Conservation (phyloP, 2,888 invertebrate genomes). For the Rugalucina vietnamica region DNA sequence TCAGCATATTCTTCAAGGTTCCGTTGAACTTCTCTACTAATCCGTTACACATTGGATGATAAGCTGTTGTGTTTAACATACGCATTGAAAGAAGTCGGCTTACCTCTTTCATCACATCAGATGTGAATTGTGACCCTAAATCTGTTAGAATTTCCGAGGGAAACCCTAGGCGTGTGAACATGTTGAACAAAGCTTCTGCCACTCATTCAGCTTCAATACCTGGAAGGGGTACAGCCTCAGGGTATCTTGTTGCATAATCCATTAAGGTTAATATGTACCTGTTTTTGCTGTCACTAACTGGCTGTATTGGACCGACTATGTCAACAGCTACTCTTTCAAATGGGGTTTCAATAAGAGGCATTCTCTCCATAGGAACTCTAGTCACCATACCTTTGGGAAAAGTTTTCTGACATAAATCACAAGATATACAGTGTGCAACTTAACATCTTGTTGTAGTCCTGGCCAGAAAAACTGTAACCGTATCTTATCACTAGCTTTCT, state of each 20-base stretch:
- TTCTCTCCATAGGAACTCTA: conserved; percentile 45
- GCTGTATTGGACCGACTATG: conserved; percentile 55
- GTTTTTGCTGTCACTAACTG: conserved; percentile 26
- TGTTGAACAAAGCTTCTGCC: conserved; percentile 47
- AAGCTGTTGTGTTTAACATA: no score
- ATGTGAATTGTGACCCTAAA: conserved; percentile 58
- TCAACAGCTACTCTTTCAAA: conserved; percentile 56
- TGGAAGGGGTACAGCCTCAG: conserved; percentile 21
- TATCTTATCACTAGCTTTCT: not conserved
- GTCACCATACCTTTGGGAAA: conserved; percentile 44
- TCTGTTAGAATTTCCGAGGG: conserved; percentile 51
- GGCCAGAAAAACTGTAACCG: conserved; percentile 60
- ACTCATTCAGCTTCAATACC: conserved; percentile 39
- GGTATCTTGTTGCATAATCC: conserved; percentile 50
- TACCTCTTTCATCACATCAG: conserved; percentile 60
- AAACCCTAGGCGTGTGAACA: conserved; percentile 41
- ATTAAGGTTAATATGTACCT: conserved; percentile 51
- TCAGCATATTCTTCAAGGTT: no score
- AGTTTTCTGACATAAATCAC: conserved; percentile 53
- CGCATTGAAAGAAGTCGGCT: conserved; percentile 46
- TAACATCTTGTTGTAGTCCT: conserved; percentile 34
- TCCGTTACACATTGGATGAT: no score
- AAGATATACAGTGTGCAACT: conserved; percentile 45
- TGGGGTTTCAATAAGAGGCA: conserved; percentile 62
- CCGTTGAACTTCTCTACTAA: no score